These are phyloP conservation scores for Natator depressus DNA, from an alignment of 2,113 vertebrate genomes.

Conservation along the genomic window DNA sequence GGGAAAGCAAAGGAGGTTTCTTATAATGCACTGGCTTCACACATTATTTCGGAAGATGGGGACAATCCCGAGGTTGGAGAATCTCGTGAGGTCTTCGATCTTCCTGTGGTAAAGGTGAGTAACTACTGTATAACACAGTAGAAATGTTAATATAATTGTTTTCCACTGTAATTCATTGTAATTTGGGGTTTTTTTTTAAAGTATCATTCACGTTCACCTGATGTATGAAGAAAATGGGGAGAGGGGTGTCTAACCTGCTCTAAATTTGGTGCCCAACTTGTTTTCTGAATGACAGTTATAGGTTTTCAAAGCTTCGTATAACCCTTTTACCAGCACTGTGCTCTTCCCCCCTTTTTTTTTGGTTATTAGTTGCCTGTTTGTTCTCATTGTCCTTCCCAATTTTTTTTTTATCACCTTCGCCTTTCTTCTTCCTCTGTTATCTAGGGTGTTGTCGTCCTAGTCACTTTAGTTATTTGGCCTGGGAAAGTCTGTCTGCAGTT, in stretches of 20 bases:
- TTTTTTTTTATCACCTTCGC: neutral
- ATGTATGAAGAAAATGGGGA: neutral
- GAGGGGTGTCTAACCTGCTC: neutral
- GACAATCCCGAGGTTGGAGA: conserved; percentile 97
- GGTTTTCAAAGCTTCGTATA: neutral
- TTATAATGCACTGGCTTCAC: conserved; percentile 95
- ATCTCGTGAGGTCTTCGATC: conserved; percentile 95
- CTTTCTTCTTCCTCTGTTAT: neutral
- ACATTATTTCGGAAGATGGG: conserved; percentile 96
- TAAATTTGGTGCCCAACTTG: neutral
- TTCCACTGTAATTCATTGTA: neutral
- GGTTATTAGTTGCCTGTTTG: neutral
- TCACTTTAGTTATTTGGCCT: neutral
- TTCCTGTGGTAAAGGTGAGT: conserved; percentile 95
- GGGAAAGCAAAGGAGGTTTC: conserved; percentile 98
- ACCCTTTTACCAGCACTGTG: neutral
- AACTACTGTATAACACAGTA: neutral
- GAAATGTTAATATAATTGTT: neutral
- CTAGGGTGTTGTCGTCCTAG: neutral
- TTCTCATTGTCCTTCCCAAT: neutral
- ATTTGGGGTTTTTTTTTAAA: neutral
- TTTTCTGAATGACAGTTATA: neutral
- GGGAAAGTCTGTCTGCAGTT: neutral
- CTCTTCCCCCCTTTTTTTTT: neutral
- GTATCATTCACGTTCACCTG: neutral